These are phyloP conservation scores for Mylabris phalerata DNA, from an alignment of 1,140 invertebrate genomes.

Conservation along the genomic window DNA sequence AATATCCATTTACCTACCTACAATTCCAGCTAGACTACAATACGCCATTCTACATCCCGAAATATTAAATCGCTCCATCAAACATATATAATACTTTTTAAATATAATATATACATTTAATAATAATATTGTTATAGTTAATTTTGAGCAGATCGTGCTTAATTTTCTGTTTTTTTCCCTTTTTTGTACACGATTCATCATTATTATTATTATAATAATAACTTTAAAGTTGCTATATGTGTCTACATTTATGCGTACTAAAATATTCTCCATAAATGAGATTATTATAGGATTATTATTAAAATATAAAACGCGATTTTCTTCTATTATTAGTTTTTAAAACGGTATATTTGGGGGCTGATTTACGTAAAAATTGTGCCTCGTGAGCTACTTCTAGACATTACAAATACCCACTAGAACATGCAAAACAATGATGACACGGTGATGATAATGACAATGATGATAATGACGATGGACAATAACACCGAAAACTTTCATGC, in stretches of 20 bases:
- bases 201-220: slow-evolving; percentile 17
- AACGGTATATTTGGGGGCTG: no score
- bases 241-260: slow-evolving; percentile 36
- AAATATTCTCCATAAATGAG: slow-evolving; percentile 34
- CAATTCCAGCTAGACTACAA: slow-evolving; percentile 10
- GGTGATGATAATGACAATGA: slow-evolving; percentile 23
- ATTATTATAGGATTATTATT: slow-evolving; percentile 32
- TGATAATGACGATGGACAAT: slow-evolving; percentile 19
- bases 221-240: slow-evolving; percentile 16
- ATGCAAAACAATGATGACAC: slow-evolving; percentile 23
- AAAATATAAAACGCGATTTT: slow-evolving; percentile 40
- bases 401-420: slow-evolving; percentile 35
- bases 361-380: slow-evolving; percentile 29
- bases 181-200: slow-evolving; percentile 12
- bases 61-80: slow-evolving; percentile 16
- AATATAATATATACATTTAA: background rate
- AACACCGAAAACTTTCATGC: slow-evolving; percentile 32
- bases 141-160: slow-evolving; percentile 30
- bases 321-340: slow-evolving; percentile 22
- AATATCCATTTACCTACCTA: slow-evolving; percentile 11
- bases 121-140: no score
- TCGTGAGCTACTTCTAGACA: slow-evolving; percentile 33
- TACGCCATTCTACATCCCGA: slow-evolving; percentile 30
- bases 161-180: no score
- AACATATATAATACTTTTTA: background rate